These are phyloP conservation scores for Regulus satrapa DNA, from an alignment of 2,113 vertebrate genomes.

Conservation along the genomic window DNA sequence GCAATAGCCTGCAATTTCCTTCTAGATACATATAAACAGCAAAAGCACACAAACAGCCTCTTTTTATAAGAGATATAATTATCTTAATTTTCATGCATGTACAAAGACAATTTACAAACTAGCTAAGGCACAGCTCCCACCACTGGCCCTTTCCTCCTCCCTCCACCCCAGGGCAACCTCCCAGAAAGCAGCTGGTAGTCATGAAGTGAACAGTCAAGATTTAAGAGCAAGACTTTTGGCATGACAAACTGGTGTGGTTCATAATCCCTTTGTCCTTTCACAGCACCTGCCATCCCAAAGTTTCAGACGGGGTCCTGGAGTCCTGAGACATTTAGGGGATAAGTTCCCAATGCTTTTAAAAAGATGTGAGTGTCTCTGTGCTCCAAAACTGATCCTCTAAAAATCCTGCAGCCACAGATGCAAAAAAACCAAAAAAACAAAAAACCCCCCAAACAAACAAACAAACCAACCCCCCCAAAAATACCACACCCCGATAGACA, in stretches of 20 bases:
- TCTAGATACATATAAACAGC: background rate
- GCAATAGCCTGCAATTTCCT: background rate
- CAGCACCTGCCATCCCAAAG: background rate
- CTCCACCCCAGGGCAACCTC: background rate
- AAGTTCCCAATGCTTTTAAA: background rate
- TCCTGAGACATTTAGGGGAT: background rate
- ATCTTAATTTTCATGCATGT: background rate
- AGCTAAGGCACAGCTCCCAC: background rate
- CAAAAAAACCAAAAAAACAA: too few relatives aligned
- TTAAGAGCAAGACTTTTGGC: background rate
- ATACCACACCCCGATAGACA: accelerated
- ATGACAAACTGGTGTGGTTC: background rate
- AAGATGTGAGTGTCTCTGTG: background rate
- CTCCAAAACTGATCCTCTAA: background rate
- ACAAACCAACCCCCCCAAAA: too few relatives aligned
- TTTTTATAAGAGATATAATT: background rate
- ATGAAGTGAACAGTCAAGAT: background rate
- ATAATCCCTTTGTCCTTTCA: background rate
- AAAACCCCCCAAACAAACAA: too few relatives aligned
- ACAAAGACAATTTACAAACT: background rate
- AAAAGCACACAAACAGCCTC: background rate
- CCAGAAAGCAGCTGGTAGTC: background rate
- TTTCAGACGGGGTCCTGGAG: background rate
- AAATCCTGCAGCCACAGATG: background rate
- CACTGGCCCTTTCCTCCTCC: background rate